Conservation (phyloP, 2,797 vertebrate species). For the Brachyalestes nurse region DNA sequence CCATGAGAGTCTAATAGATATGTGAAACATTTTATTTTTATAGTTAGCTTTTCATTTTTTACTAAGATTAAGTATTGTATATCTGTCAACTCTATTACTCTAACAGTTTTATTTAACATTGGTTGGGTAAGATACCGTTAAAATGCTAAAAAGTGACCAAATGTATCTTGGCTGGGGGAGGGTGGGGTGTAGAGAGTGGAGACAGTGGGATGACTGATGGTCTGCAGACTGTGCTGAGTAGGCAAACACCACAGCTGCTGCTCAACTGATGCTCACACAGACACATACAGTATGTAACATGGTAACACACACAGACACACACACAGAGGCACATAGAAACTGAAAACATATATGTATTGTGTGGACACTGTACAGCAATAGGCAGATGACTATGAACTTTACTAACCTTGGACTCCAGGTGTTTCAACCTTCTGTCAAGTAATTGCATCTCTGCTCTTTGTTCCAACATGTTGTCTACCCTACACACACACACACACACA, state of each 20-base stretch:
- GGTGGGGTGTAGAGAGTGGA: background rate
- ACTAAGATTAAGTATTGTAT: too few relatives aligned
- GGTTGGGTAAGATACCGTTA: background rate
- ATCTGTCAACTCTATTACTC: too few relatives aligned
- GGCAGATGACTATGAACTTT: background rate
- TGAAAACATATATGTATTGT: background rate
- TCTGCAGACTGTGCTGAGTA: slow-evolving; percentile 61
- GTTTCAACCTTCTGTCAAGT: slow-evolving; percentile 77
- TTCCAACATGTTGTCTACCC: slow-evolving; percentile 84
- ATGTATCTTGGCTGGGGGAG: background rate
- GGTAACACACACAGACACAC: slow-evolving; percentile 31
- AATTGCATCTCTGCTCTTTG: slow-evolving; percentile 81
- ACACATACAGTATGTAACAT: slow-evolving; percentile 1
- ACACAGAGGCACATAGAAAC: background rate
- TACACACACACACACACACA: slow-evolving; percentile 35
- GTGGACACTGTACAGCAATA: slow-evolving; percentile 7
- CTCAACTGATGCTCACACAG: slow-evolving; percentile 51
- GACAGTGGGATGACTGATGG: slow-evolving; percentile 47
- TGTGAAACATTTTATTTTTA: too few relatives aligned
- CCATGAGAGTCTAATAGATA: too few relatives aligned
- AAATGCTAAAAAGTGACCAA: background rate
- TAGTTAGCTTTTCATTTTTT: too few relatives aligned
- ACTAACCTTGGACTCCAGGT: slow-evolving; percentile 82
- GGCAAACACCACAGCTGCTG: slow-evolving; percentile 66
- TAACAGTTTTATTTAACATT: too few relatives aligned